A percentile compares a stretch with the other conserved stretches of the same genome.
Evolutionary conservation across 2,888 invertebrate species (phyloP).

Genomic region (Leptogaster cylindrica): DNA sequence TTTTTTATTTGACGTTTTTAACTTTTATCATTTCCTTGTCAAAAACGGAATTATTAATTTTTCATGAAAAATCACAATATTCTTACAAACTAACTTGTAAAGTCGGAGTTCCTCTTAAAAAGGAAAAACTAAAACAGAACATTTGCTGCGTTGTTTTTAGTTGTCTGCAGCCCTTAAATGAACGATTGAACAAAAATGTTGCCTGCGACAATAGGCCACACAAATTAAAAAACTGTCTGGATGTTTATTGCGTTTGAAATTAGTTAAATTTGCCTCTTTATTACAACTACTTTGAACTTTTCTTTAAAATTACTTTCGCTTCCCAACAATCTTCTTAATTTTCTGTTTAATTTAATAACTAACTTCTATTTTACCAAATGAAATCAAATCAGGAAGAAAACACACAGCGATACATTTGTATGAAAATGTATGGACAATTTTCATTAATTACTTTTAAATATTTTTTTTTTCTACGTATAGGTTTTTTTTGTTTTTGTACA

Average conservation of each 20-base stretch:
- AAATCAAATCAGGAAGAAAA: background rate
- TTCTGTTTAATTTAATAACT: background rate
- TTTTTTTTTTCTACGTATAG: slow-evolving; percentile 20
- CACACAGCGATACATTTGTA: background rate
- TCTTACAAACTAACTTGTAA: slow-evolving; percentile 33
- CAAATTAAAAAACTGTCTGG: background rate
- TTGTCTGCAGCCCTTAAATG: too few species aligned
- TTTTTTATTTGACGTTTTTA: slow-evolving; percentile 42
- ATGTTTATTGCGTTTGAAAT: slow-evolving; percentile 1
- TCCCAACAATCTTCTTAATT: slow-evolving; percentile 25
- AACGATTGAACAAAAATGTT: too few species aligned
- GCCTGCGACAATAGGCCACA: too few species aligned
- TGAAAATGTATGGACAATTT: slow-evolving; percentile 45
- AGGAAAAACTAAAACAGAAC: slow-evolving; percentile 23
- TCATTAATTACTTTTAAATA: slow-evolving; percentile 11
- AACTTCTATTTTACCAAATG: slow-evolving; percentile 10
- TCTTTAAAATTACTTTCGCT: slow-evolving; percentile 20
- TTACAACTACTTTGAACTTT: slow-evolving; percentile 37
- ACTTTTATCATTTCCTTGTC: slow-evolving; percentile 39
- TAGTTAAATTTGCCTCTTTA: background rate
- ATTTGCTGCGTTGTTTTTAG: too few species aligned
- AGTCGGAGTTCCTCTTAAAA: slow-evolving; percentile 35
- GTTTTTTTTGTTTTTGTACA: slow-evolving; percentile 43
- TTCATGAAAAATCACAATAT: slow-evolving; percentile 43
- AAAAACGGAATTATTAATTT: slow-evolving; percentile 45